Percentiles rank a stretch among this genome's conserved stretches.
Conservation (phyloP, 2,113 vertebrate genomes). For the Pollimyrus isidori region DNA sequence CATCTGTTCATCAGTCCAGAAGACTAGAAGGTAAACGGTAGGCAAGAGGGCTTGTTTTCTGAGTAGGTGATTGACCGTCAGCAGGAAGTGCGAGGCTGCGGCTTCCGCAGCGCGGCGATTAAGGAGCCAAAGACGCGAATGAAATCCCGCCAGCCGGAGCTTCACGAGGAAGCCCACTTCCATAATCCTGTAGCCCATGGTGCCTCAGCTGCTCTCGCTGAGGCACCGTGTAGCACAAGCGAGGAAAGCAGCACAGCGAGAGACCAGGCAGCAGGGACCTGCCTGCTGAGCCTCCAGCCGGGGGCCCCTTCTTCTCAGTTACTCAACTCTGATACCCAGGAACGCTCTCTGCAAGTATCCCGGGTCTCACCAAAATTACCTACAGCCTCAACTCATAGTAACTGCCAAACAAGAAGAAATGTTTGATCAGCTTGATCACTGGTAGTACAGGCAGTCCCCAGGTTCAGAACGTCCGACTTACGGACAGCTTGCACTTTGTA, state of each 20-base stretch:
- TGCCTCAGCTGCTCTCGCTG: neutral
- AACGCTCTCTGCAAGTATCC: neutral
- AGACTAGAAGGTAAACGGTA: neutral
- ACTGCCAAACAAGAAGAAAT: neutral
- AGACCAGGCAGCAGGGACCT: neutral
- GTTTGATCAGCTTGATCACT: neutral
- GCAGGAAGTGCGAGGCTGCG: neutral
- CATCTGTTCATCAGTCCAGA: neutral
- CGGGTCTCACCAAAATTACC: neutral
- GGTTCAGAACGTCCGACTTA: neutral
- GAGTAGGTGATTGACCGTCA: neutral
- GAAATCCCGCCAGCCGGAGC: neutral
- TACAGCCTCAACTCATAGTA: neutral
- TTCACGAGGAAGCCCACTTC: neutral
- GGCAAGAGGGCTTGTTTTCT: neutral
- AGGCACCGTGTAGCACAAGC: neutral
- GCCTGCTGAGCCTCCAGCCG: neutral
- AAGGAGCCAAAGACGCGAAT: neutral
- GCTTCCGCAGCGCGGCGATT: neutral
- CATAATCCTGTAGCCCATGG: neutral
- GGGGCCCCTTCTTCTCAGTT: neutral
- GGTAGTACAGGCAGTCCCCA: neutral
- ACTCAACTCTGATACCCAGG: neutral
- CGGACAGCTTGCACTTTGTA: neutral
- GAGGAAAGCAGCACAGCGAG: neutral